Percentiles rank a stretch among this genome's conserved stretches.
Evolutionary conservation across 2,113 vertebrate genomes (phyloP).

Genomic region (Silurus meridionalis): DNA sequence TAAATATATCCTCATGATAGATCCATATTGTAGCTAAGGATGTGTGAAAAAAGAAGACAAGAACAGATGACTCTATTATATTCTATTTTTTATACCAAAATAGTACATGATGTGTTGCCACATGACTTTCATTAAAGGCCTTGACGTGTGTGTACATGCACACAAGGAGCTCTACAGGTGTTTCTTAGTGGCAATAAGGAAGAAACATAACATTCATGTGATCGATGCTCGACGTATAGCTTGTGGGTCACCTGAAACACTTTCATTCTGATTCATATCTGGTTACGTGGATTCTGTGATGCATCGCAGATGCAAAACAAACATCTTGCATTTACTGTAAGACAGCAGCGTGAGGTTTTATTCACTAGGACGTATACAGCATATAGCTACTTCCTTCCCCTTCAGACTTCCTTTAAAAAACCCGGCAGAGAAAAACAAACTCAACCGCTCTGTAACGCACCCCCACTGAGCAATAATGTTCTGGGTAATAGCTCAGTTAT

Average conservation of each 20-base stretch:
- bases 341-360: neutral
- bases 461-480: neutral
- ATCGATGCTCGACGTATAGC: neutral
- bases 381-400: slow-evolving; percentile 37
- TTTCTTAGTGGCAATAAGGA: neutral
- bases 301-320: neutral
- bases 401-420: slow-evolving; percentile 17
- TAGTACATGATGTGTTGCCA: neutral
- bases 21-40: neutral
- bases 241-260: neutral
- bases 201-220: too few species aligned
- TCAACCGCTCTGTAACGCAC: neutral
- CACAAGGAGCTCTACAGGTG: neutral
- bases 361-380: slow-evolving; percentile 12
- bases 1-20: neutral
- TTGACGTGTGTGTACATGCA: neutral
- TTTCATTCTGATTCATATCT: neutral
- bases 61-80: neutral
- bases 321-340: neutral
- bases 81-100: neutral
- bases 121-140: neutral
- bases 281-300: neutral
- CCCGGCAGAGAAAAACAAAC: slow-evolving; percentile 19
- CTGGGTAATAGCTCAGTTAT: neutral
- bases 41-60: neutral